phyloP scores from a whole-genome alignment of 2,888 invertebrate species.

The Anoplius nigerrimus region DNA sequence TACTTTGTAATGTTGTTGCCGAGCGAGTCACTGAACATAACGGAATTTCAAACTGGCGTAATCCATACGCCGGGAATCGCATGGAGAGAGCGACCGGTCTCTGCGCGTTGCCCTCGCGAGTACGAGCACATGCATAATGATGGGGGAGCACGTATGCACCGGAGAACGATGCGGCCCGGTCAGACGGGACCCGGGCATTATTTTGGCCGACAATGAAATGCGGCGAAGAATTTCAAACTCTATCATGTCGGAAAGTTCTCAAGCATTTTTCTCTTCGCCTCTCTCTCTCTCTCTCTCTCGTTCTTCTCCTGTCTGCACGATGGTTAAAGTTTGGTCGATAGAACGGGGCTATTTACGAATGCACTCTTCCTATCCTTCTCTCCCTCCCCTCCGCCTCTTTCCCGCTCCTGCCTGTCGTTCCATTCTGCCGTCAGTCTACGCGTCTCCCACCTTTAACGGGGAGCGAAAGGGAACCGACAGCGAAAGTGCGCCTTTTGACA shows the following conservation, averaged over 20 bases:
- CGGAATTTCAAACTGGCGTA: no score
- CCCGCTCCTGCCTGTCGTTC: neutral
- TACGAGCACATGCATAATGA: no score
- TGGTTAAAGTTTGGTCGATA: conserved; percentile 44
- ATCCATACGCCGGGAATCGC: no score
- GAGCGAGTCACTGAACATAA: no score
- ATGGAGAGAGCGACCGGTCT: no score
- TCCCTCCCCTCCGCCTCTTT: neutral
- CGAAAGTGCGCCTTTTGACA: conserved; percentile 37
- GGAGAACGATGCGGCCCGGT: no score
- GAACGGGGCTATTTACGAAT: conserved; percentile 36
- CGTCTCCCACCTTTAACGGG: conserved; percentile 13
- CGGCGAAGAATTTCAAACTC: conserved; percentile 6
- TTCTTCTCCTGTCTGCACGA: conserved; percentile 11
- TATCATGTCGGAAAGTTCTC: conserved; percentile 9
- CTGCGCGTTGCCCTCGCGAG: no score
- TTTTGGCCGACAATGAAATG: neutral
- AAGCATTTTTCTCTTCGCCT: neutral
- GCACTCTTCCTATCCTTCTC: conserved; percentile 2
- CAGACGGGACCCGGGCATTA: neutral
- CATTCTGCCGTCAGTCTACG: no score
- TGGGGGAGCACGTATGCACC: no score
- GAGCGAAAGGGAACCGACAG: conserved; percentile 7
- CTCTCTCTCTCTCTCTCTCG: conserved; percentile 14
- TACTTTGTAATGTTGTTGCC: conserved; percentile 4